Base-by-base conservation (phyloP, 2,113 vertebrate species). In the Vidua macroura region DNA sequence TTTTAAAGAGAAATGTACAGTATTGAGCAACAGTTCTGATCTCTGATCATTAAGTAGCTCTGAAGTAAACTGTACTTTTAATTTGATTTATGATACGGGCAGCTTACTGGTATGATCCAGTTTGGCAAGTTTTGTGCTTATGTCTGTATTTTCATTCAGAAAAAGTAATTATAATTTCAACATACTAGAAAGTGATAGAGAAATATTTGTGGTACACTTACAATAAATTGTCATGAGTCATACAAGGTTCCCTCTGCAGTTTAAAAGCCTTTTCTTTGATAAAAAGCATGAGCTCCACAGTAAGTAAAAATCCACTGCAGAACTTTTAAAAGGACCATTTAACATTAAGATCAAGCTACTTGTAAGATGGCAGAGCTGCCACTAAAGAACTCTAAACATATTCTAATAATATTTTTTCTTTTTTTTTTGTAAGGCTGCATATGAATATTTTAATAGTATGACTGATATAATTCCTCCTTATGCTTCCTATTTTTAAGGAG, bases 1-100 rank as follows among this genome's bases (percentile, higher is more conserved):
- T 75, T 75, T 52, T 28, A 2, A 37, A 41, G 23, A 83, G 15
- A 66, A 31, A 14, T 25, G 25, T 27, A 75, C 44, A 69, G 7
- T 23, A 60, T 94, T 95, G 93, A 87, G 95, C 88, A 96, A 96
- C 7, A 90, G 56, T 24, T 53, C 46, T 78, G 82, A 92, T 85
- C 83, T 92, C 70, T 89, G 59, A 66, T 66, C 76, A 81, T 70
- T 73, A 88, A 68, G 31, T 48, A 67, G 41, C 41, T 93, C 59
- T 85, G 79, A 92, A 76, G 74, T 35, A 48, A 92, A 83, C 7
- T 21, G 23, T 69, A 21, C 48, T 85, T 93, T 74, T 44, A 77
- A 74, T 82, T 76, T 80, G 78, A 88, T 60, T 92, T 83, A 73
- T 37, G 80, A 62, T 78, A 74, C 20, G 56, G 31, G 35, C 37